Evolutionary conservation across 92 coral and sea anemone genomes (phyloP).

Genomic region (Chrysogorgia sp.): DNA sequence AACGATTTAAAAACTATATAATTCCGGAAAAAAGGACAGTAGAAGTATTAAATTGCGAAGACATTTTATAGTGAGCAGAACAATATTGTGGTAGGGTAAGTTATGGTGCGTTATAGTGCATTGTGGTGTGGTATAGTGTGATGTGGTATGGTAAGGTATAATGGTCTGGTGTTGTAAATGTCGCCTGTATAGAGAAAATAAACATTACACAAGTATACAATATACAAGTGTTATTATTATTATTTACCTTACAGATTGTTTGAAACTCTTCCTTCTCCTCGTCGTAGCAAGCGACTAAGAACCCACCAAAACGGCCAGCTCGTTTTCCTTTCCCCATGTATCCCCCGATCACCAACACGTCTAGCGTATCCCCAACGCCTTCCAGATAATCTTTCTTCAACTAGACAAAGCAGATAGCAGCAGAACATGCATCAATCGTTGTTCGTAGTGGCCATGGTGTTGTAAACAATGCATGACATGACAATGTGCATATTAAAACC

Average conservation of each 20-base stretch:
- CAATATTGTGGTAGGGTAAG: too few species aligned
- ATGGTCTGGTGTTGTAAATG: too few species aligned
- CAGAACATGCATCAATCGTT: neutral
- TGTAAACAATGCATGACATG: too few species aligned
- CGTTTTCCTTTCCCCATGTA: slow-evolving; percentile 96
- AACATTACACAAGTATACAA: neutral
- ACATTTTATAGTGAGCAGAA: too few species aligned
- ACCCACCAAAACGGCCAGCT: slow-evolving; percentile 94
- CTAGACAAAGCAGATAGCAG: slow-evolving; percentile 46
- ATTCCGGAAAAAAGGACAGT: too few species aligned
- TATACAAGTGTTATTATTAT: neutral
- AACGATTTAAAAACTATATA: too few species aligned
- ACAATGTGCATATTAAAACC: neutral
- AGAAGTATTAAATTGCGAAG: too few species aligned
- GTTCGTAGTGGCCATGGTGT: neutral
- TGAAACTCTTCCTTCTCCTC: slow-evolving; percentile 94
- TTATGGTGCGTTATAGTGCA: too few species aligned
- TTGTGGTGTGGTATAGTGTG: too few species aligned
- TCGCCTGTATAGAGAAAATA: too few species aligned
- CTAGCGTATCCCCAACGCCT: slow-evolving; percentile 94
- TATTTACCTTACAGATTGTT: slow-evolving; percentile 84
- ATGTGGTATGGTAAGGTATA: too few species aligned
- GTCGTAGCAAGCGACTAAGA: slow-evolving; percentile 90
- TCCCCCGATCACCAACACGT: slow-evolving; percentile 89
- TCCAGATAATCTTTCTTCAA: slow-evolving; percentile 94